Percentiles rank a stretch among this genome's conserved stretches.
Conservation (phyloP, 2,888 invertebrate species). For the Drosophila rubida region DNA sequence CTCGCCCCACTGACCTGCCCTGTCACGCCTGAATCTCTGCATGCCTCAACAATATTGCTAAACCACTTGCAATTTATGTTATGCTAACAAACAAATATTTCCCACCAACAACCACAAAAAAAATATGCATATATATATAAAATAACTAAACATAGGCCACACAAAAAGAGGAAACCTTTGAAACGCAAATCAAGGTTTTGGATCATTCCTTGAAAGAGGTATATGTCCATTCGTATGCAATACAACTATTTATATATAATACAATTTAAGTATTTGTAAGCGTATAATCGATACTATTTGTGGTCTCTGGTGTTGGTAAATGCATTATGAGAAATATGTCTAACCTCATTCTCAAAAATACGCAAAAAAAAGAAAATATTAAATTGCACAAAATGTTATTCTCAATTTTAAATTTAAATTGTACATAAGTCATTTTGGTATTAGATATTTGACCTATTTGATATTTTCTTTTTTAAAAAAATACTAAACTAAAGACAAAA, state of each 20-base stretch:
- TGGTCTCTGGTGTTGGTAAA: constrained; percentile 74
- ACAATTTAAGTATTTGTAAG: constrained; percentile 28
- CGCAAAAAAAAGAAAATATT: constrained; percentile 77
- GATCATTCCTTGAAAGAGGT: constrained; percentile 97
- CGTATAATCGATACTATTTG: constrained; percentile 23
- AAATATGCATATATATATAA: constrained; percentile 30
- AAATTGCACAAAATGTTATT: constrained; percentile 85
- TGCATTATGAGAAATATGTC: constrained; percentile 18
- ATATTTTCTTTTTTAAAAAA: constrained; percentile 75
- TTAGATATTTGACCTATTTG: constrained; percentile 43
- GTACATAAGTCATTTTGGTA: constrained; percentile 70
- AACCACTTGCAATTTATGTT: constrained; percentile 46
- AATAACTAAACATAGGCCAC: constrained; percentile 89
- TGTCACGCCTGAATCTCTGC: constrained; percentile 46
- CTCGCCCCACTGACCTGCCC: constrained; percentile 8
- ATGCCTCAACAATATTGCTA: constrained; percentile 49
- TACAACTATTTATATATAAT: constrained; percentile 13
- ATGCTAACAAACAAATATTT: constrained; percentile 35
- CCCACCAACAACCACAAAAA: constrained; percentile 57
- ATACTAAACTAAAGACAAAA: constrained; percentile 23
- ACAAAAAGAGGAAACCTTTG: constrained; percentile 97
- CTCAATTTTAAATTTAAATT: constrained; percentile 83
- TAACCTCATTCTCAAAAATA: constrained; percentile 1
- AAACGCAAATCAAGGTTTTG: constrained; percentile 95
- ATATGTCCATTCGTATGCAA: constrained; percentile 83